A percentile compares a stretch with the other conserved stretches of the same genome.
Conservation (phyloP, 2,888 invertebrate species). For the Stenichneumon culpator region DNA sequence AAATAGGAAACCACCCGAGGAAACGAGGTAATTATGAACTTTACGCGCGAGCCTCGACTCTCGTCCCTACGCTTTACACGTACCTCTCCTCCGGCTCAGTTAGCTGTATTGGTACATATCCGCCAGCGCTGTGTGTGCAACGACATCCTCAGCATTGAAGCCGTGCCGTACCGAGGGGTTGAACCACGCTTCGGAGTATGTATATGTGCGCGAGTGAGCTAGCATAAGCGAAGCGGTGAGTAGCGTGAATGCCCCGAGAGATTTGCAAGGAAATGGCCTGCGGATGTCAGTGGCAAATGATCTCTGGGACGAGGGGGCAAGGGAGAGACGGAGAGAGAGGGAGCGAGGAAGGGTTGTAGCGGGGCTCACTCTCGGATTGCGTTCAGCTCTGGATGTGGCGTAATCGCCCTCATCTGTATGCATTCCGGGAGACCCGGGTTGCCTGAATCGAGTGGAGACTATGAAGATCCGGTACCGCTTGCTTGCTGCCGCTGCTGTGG, state of each 20-base stretch:
- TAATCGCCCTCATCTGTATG: conserved; percentile 76
- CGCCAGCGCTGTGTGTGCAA: neutral
- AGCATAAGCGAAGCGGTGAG: conserved; percentile 46
- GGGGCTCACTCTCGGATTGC: conserved; percentile 64
- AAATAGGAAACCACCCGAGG: conserved; percentile 27
- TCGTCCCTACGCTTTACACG: conserved; percentile 2
- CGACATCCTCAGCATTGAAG: neutral
- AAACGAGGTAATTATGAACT: conserved; percentile 37
- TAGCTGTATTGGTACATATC: conserved; percentile 4
- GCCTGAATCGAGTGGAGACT: conserved; percentile 67
- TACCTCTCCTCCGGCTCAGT: neutral
- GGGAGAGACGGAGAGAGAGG: conserved; percentile 5
- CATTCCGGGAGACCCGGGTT: conserved; percentile 68
- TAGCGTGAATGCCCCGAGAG: conserved; percentile 56
- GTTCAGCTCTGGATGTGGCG: conserved; percentile 59
- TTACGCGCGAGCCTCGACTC: conserved; percentile 12
- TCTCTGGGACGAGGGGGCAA: conserved; percentile 61
- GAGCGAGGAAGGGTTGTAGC: conserved; percentile 66
- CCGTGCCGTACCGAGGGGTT: neutral
- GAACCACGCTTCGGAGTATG: neutral
- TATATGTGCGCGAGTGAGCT: conserved; percentile 16
- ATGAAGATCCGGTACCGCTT: conserved; percentile 61
- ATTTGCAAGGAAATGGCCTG: conserved; percentile 71
- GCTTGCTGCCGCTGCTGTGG: conserved; percentile 21
- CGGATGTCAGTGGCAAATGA: conserved; percentile 74